Evolutionary conservation across 2,113 vertebrate genomes (phyloP).

Genomic region (Accipiter virgatus): DNA sequence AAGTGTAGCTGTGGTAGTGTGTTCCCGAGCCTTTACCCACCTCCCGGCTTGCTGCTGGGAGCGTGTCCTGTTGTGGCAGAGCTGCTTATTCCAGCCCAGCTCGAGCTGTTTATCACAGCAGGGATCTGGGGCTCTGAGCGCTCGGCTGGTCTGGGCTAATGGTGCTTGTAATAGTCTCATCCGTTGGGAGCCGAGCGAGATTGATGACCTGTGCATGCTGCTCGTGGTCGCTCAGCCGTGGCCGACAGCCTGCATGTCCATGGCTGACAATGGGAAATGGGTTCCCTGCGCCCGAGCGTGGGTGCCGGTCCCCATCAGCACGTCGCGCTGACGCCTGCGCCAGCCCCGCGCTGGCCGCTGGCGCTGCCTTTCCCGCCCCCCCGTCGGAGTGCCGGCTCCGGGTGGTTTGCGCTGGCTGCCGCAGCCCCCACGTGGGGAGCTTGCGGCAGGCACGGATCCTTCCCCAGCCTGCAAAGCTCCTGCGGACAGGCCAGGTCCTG

Average conservation of each 20-base stretch:
- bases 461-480: not conserved
- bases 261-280: not conserved
- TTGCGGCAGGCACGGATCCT: not conserved
- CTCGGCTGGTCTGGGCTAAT: not conserved
- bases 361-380: not conserved
- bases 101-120: not conserved
- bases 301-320: not conserved
- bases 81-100: not conserved
- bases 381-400: accelerated
- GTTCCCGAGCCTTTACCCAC: not conserved
- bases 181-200: not conserved
- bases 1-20: accelerated
- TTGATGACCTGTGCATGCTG: not conserved
- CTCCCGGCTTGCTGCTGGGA: not conserved
- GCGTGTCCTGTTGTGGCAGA: not conserved
- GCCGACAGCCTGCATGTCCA: accelerated
- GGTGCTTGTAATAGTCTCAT: not conserved
- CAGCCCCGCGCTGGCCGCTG: too few relatives aligned
- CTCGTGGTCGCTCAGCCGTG: not conserved
- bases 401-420: not conserved
- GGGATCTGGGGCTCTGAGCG: not conserved
- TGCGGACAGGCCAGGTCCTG: accelerated
- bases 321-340: not conserved
- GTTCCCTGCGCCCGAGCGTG: not conserved
- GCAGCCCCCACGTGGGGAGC: not conserved